Base-by-base conservation (phyloP, 1,140 invertebrate genomes). In the Drosophila teissieri region DNA sequence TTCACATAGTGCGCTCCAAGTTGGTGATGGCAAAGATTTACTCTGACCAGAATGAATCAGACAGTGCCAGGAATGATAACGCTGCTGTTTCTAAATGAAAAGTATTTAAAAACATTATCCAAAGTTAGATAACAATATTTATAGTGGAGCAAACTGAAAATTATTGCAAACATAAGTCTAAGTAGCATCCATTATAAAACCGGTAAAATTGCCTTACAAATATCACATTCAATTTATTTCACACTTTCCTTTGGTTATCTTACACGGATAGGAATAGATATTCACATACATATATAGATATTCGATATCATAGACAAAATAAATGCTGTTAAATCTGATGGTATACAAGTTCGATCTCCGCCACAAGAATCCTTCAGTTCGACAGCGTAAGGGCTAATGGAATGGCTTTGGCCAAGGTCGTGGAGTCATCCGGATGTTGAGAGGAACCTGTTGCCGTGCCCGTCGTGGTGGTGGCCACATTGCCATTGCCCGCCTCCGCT, bases 191-290 rank as follows among this genome's bases (percentile, higher is more conserved):
- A 12, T 24, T 15, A 42, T 12, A 24, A 31, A 7, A 31, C 4
- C 4, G 1, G 0, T 6, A 1, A 14, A 19, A 3, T 76, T 24
- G 31, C 40, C 42, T 73, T 79, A 89, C 84, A 89, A 89, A 89
- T 89, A 89, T 89, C 84, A 89, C 84, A 89, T 89, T 80, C 40
- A 89, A 74, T 89, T 78, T 88, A 83, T 83, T 86, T 86, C 75
- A 88, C 83, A 67, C 36, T 57, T 80, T 75, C 53, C 48, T 76
- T 76, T 62, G 64, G 74, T 86, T 86, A 76, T 67, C 75, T 88
- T 81, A 88, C 75, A 61, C 53, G 36, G 39, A 73, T 69, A 65
- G 45, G 65, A 45, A 64, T 77, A 53, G 72, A 53, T 57, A 56
- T 63, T 56, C 60, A 77, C 39, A 60, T 61, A 51, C 36, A 55